phyloP scores from a whole-genome alignment of 2,113 vertebrate genomes.

The Brachirus orientalis region DNA sequence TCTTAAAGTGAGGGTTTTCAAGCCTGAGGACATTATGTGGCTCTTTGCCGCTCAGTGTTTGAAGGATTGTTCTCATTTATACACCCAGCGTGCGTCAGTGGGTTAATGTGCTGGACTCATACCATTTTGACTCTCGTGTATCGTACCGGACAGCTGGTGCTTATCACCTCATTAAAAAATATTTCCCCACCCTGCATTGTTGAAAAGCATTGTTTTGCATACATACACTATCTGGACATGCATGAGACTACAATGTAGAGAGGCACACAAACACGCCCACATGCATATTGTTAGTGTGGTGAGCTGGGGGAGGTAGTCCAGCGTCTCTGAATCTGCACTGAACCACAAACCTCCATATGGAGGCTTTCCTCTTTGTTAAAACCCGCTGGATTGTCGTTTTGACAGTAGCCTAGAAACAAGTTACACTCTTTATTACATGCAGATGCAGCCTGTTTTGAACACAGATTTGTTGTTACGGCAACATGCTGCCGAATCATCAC shows the following conservation, averaged over 20 bases:
- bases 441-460: slow-evolving; percentile 42
- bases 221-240: slow-evolving; percentile 19
- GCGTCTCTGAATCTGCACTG: slow-evolving; percentile 38
- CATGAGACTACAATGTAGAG: neutral
- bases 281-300: slow-evolving; percentile 2
- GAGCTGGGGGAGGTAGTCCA: neutral
- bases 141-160: slow-evolving; percentile 47
- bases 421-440: slow-evolving; percentile 20
- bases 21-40: neutral
- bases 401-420: slow-evolving; percentile 27
- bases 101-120: slow-evolving; percentile 27
- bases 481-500: slow-evolving; percentile 32
- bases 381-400: slow-evolving; percentile 21
- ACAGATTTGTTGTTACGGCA: slow-evolving; percentile 45
- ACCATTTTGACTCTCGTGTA: slow-evolving; percentile 11
- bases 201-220: slow-evolving; percentile 35
- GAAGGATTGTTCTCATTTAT: slow-evolving; percentile 25
- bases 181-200: slow-evolving; percentile 5
- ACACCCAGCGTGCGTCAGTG: slow-evolving; percentile 25
- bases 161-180: slow-evolving; percentile 59
- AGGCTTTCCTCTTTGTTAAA: slow-evolving; percentile 32
- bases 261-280: slow-evolving; percentile 13
- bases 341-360: slow-evolving; percentile 54
- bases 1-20: neutral
- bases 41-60: neutral